Evolutionary conservation across 2,113 vertebrate genomes (phyloP), one percentile per base, ranked within the genome.

Genomic region (Myiopsitta monachus): DNA sequence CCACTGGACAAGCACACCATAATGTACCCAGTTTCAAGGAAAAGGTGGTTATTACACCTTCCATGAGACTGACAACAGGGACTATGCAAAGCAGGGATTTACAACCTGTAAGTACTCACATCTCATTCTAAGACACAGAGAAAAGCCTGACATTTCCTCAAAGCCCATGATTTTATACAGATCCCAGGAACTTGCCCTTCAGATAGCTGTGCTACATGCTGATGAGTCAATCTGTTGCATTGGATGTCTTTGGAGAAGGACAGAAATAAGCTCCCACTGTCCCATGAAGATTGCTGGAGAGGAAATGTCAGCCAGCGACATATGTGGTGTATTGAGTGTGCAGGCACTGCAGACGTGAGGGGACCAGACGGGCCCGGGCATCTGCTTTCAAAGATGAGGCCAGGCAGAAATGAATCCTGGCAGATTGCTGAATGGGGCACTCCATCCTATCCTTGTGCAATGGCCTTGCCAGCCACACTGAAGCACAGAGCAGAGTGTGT

Each of bases 241-340:
- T 54, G 88, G 73, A 74, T 41, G 81, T 23, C 92, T 89, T 95
- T 89, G 77, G 90, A 91, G 68, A 89, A 95, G 92, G 89, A 83
- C 88, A 88, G 83, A 80, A 83, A 49, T 54, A 63, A 24, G 15
- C 9, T 94, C 68, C 73, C 73, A 9, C 26, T 13, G 51, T 92
- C 96, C 80, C 0, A 0, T 67, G 92, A 75, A 75, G 43, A 15
- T 52, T 87, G 33, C 69, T 24, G 66, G 80, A 23, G 83, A 59
- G 59, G 88, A 94, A 96, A 96, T 95, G 93, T 87, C 96, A 96
- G 93, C 93, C 95, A 89, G 85, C 0, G 7, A 51, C 96, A 89
- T 44, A 78, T n/a, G 80, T 2, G 1, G 78, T 51, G 76, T 44
- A 15, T 16, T 6, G 69, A 67, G 81, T 13, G 4, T 19, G n/a